Conservation (phyloP, 2,113 vertebrate genomes). For the Helogale parvula region DNA sequence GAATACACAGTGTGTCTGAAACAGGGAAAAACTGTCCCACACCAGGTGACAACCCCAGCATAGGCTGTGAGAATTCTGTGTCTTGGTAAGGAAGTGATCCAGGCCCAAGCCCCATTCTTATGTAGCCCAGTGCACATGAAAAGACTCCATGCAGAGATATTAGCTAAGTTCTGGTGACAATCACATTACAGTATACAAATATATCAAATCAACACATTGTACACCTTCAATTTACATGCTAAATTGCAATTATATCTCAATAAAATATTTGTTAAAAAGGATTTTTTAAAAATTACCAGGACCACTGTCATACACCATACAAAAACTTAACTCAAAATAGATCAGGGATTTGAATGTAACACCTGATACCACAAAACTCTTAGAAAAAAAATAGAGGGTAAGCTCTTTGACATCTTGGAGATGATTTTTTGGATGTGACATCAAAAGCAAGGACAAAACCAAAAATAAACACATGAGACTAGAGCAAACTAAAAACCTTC, state of each 20-base stretch:
- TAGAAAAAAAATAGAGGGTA: not conserved
- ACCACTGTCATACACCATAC: not conserved
- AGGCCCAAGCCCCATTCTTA: not conserved
- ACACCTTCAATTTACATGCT: not conserved
- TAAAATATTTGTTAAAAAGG: not conserved
- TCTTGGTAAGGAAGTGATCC: not conserved
- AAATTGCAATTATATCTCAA: not conserved
- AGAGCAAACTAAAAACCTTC: not conserved
- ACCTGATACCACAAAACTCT: not conserved
- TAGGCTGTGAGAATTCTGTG: not conserved
- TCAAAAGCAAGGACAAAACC: not conserved
- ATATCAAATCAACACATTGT: not conserved
- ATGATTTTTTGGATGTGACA: not conserved
- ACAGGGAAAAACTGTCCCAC: not conserved
- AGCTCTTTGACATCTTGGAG: not conserved
- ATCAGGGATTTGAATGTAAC: not conserved
- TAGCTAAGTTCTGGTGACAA: not conserved
- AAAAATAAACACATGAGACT: not conserved
- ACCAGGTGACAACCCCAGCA: not conserved
- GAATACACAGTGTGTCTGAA: not conserved
- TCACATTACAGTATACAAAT: not conserved
- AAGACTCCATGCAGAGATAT: not conserved
- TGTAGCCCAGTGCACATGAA: not conserved
- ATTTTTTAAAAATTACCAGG: not conserved
- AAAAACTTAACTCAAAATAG: not conserved